phyloP scores from a whole-genome alignment of 2,113 vertebrate genomes.

The Clarias macrocephalus region DNA sequence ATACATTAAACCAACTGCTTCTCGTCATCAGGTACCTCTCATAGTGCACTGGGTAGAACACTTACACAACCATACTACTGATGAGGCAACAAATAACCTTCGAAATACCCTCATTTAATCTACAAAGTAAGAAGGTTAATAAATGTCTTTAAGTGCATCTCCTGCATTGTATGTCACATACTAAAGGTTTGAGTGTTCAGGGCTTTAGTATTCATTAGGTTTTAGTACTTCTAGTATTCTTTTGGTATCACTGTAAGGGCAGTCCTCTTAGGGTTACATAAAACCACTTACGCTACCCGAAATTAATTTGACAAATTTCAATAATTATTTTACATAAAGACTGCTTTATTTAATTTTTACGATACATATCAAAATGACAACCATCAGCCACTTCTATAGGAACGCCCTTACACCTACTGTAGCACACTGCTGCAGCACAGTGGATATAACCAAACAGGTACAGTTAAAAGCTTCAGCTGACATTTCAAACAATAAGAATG shows the following conservation, averaged over 20 bases:
- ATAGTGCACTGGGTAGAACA: neutral
- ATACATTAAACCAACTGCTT: constrained; percentile 22
- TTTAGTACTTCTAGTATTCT: neutral
- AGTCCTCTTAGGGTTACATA: neutral
- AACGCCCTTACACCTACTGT: too few relatives aligned
- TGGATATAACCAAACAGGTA: neutral
- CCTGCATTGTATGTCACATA: neutral
- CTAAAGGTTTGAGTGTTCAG: neutral
- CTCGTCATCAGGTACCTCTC: neutral
- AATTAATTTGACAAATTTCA: neutral
- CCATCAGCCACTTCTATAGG: neutral
- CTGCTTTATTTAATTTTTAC: neutral
- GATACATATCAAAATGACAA: neutral
- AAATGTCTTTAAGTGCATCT: neutral
- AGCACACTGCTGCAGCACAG: neutral
- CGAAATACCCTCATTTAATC: neutral
- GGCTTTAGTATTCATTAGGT: neutral
- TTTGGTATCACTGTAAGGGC: neutral
- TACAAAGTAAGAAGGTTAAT: neutral
- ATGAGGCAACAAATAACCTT: neutral
- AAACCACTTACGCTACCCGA: neutral
- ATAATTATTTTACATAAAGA: neutral
- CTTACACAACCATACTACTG: neutral
- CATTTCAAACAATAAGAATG: too few relatives aligned
- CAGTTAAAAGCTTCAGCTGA: too few relatives aligned